Percentiles rank a stretch among this genome's conserved stretches.
Conservation (phyloP, 2,113 vertebrate species). For the Zapus hudsonius region DNA sequence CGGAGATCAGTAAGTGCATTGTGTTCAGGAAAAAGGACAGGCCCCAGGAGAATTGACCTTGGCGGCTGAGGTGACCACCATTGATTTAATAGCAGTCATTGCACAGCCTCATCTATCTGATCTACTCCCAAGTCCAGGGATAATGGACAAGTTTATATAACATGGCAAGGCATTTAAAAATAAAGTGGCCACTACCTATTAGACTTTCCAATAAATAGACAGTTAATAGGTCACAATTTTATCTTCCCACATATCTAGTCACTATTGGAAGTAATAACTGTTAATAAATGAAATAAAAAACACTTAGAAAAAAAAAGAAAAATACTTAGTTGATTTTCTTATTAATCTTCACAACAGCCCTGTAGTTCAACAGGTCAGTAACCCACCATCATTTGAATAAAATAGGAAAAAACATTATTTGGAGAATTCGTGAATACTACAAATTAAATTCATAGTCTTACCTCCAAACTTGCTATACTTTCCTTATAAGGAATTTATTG, state of each 20-base stretch:
- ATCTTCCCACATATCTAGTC: background rate
- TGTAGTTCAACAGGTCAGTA: background rate
- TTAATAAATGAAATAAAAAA: slow-evolving; percentile 30
- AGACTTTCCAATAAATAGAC: slow-evolving; percentile 23
- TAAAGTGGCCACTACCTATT: background rate
- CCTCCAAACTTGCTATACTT: background rate
- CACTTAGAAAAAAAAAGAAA: too few species aligned
- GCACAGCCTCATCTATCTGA: background rate
- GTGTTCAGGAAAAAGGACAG: slow-evolving; percentile 35
- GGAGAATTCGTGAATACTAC: background rate
- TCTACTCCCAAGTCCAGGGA: background rate
- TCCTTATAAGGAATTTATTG: background rate
- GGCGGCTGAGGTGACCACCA: background rate
- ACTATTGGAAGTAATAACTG: slow-evolving; percentile 6
- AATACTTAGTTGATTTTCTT: background rate
- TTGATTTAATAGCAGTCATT: slow-evolving; percentile 28
- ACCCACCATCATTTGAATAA: background rate
- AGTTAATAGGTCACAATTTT: slow-evolving; percentile 18
- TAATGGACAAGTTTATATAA: slow-evolving; percentile 29
- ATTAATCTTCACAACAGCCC: background rate
- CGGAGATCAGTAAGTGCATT: background rate
- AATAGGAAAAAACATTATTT: background rate
- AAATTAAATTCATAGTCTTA: background rate
- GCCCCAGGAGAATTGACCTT: background rate
- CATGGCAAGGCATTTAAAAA: background rate